These are phyloP conservation scores for Rhinophrynus dorsalis DNA, from an alignment of 2,797 vertebrate species.

Conservation along the genomic window DNA sequence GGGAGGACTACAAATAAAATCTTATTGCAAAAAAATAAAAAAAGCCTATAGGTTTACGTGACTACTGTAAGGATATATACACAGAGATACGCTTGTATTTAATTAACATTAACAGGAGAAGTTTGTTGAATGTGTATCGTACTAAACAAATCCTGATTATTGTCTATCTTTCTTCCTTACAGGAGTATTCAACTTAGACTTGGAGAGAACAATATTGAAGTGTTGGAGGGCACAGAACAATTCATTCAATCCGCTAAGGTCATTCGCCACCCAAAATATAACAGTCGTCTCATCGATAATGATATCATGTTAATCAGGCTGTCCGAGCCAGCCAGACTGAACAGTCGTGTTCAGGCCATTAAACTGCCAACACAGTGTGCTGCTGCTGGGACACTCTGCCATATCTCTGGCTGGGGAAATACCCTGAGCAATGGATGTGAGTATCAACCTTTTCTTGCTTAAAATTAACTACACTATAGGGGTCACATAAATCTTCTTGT, in stretches of 20 bases:
- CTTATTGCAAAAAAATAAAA: too few relatives aligned
- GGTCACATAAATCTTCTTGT: too few relatives aligned
- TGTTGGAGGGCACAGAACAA: slow-evolving; percentile 45
- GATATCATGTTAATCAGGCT: slow-evolving; percentile 60
- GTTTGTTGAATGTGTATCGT: not conserved
- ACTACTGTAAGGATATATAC: too few relatives aligned
- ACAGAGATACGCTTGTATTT: too few relatives aligned
- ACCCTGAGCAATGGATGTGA: slow-evolving; percentile 45
- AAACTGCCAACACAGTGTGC: slow-evolving; percentile 49
- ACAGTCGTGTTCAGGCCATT: slow-evolving; percentile 5
- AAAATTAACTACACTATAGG: too few relatives aligned
- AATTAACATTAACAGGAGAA: too few relatives aligned
- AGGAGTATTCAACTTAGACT: slow-evolving; percentile 47
- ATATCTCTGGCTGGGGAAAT: slow-evolving; percentile 61
- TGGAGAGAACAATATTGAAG: slow-evolving; percentile 50
- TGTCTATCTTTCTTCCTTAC: not conserved
- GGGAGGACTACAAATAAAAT: too few relatives aligned
- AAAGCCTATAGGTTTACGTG: too few relatives aligned
- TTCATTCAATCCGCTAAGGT: slow-evolving; percentile 42
- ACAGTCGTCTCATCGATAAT: not conserved
- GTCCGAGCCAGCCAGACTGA: slow-evolving; percentile 20
- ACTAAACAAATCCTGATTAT: not conserved
- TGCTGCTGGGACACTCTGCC: slow-evolving; percentile 35
- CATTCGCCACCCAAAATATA: slow-evolving; percentile 50
- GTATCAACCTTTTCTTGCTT: slow-evolving; percentile 35